Conservation (phyloP, 1,140 invertebrate genomes). For the Drosophila tristis region DNA sequence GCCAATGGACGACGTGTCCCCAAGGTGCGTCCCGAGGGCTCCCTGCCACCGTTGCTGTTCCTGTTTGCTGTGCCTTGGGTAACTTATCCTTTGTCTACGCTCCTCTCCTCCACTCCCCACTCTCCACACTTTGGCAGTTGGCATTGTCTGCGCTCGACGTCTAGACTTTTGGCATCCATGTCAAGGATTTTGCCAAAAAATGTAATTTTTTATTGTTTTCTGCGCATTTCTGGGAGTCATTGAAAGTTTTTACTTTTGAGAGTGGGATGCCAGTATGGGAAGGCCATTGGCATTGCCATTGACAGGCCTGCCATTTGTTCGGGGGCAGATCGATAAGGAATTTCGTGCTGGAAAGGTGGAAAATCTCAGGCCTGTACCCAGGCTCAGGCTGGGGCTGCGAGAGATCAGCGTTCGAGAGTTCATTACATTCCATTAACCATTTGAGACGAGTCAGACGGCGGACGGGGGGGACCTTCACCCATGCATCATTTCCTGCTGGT, state of each 20-base stretch:
- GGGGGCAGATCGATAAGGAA: constrained; percentile 3
- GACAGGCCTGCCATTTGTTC: not conserved
- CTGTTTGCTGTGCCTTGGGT: not conserved
- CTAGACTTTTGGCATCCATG: constrained; percentile 75
- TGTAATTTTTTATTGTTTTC: constrained; percentile 70
- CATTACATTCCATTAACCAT: constrained; percentile 46
- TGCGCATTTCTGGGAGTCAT: constrained; percentile 41
- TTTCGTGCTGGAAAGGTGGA: not conserved
- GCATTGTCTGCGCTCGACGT: constrained; percentile 62
- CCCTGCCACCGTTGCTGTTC: constrained; percentile 4
- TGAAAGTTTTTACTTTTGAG: constrained; percentile 17
- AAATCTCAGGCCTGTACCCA: not conserved
- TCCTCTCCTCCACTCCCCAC: constrained; percentile 19
- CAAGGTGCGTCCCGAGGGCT: constrained; percentile 47
- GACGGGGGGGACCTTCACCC: constrained; percentile 7
- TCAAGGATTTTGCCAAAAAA: constrained; percentile 64
- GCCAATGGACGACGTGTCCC: constrained; percentile 5
- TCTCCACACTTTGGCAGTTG: not conserved
- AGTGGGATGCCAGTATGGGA: not conserved
- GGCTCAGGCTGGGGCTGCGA: not conserved
- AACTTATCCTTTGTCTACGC: constrained; percentile 12
- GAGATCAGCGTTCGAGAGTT: constrained; percentile 30
- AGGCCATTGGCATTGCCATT: not conserved
- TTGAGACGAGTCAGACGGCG: constrained; percentile 19
- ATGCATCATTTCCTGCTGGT: constrained; percentile 34